phyloP scores from a whole-genome alignment of 2,888 invertebrate genomes.

The Abrostola tripartita region DNA sequence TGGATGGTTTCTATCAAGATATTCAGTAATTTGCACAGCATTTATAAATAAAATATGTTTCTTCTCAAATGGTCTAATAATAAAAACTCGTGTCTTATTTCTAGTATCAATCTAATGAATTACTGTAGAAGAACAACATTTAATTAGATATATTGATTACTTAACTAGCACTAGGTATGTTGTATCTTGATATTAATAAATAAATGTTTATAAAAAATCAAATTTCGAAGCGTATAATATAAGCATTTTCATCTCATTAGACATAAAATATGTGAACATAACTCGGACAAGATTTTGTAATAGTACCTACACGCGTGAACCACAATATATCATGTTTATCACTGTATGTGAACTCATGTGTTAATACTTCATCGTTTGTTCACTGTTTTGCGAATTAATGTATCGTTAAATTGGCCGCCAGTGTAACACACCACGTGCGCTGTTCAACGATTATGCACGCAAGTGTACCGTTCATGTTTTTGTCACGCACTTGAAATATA shows the following conservation, averaged over 20 bases:
- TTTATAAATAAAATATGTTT: too few species aligned
- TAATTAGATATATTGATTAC: too few species aligned
- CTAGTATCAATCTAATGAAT: too few species aligned
- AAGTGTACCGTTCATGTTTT: slow-evolving; percentile 50
- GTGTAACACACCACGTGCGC: slow-evolving; percentile 57
- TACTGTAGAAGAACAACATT: too few species aligned
- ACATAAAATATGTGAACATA: background rate
- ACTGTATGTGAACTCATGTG: slow-evolving; percentile 44
- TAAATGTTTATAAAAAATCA: too few species aligned
- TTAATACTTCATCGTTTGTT: slow-evolving; percentile 45
- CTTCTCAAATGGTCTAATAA: too few species aligned
- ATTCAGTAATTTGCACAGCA: background rate
- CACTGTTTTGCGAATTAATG: slow-evolving; percentile 59
- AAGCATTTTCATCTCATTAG: too few species aligned
- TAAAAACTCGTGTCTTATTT: too few species aligned
- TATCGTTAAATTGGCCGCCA: slow-evolving; percentile 61
- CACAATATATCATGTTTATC: slow-evolving; percentile 34
- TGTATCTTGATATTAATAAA: too few species aligned
- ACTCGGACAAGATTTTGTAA: background rate
- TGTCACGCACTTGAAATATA: slow-evolving; percentile 43
- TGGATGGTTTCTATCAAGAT: background rate
- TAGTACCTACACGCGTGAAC: slow-evolving; percentile 14
- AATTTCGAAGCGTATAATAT: too few species aligned
- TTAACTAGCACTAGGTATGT: too few species aligned
- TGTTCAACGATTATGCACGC: slow-evolving; percentile 56